phyloP scores from a whole-genome alignment of 2,888 invertebrate genomes.

The Rhimphoctona megacephalus region DNA sequence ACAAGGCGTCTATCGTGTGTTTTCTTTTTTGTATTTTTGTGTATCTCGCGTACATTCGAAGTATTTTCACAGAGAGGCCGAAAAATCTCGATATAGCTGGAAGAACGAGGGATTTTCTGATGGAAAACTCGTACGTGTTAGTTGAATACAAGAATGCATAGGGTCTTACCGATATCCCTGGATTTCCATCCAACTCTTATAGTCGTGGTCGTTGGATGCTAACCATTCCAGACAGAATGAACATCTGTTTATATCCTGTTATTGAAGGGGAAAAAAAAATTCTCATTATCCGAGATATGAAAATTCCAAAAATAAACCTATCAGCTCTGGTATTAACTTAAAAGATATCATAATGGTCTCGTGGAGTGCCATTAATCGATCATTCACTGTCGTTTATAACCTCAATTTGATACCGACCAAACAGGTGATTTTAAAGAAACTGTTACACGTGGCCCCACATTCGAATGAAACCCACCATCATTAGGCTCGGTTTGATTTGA shows the following conservation, averaged over 20 bases:
- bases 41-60: conserved; percentile 34
- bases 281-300: neutral
- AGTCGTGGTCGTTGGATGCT: neutral
- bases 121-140: conserved; percentile 63
- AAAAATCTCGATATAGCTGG: conserved; percentile 40
- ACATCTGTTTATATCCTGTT: neutral
- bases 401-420: neutral
- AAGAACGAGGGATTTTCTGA: conserved; percentile 54
- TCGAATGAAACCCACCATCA: neutral
- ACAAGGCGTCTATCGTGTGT: conserved; percentile 18
- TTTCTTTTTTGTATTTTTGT: conserved; percentile 30
- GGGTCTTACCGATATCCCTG: conserved; percentile 43
- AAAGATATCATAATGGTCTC: neutral
- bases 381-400: neutral
- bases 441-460: neutral
- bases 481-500: neutral
- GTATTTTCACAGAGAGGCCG: conserved; percentile 47
- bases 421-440: neutral
- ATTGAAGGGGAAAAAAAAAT: no score
- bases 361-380: neutral
- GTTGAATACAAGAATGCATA: conserved; percentile 35
- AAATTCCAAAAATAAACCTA: neutral
- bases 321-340: neutral
- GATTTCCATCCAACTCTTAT: conserved; percentile 48
- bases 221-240: conserved; percentile 20